Evolutionary conservation across 1,140 invertebrate genomes (phyloP), one percentile per base, ranked within the genome.

Genomic region (Drosophila eugracilis): DNA sequence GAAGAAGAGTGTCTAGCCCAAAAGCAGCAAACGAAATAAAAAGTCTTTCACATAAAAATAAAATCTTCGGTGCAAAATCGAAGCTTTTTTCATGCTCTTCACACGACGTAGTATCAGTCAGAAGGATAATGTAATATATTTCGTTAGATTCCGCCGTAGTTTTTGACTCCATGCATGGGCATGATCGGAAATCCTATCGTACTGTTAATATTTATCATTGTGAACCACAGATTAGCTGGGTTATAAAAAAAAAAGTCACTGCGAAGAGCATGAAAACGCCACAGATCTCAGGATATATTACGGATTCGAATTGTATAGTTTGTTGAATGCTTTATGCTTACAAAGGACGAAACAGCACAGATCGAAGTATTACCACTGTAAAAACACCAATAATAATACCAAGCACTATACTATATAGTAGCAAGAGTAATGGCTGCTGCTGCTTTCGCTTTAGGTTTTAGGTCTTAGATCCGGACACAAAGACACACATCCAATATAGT

Each of bases 111-210:
- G 57, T 48, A 39, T 39, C 24, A 45, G 60, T 65, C 28, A 19
- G 22, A 53, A 32, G 45, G 45, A 48, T 58, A 57, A 47, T 71
- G 67, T 71, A 71, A 60, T 57, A 71, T 70, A 57, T 2, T 50
- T 19, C 30, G 37, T 15, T 55, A 57, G 63, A 57, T 57, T 41
- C 5, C 17, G 41, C 5, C 17, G 41, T 70, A 70, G 50, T 19
- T 63, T 48, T 63, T 53, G 69, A 54, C 42, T 73, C 69, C 70
- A 73, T 73, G 70, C 70, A 73, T 73, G 70, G 41, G 70, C 69
- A 73, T 73, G 70, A 74, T 36, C 41, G 39, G 49, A 47, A 45
- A 42, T 44, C 44, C 54, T 45, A 36, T 72, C 17, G 45, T 72
- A 71, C 39, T 59, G 53, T 42, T 65, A 55, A 55, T 39, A 60